Base-by-base conservation (phyloP, 2,113 vertebrate genomes). In the Percopsis transmontana region DNA sequence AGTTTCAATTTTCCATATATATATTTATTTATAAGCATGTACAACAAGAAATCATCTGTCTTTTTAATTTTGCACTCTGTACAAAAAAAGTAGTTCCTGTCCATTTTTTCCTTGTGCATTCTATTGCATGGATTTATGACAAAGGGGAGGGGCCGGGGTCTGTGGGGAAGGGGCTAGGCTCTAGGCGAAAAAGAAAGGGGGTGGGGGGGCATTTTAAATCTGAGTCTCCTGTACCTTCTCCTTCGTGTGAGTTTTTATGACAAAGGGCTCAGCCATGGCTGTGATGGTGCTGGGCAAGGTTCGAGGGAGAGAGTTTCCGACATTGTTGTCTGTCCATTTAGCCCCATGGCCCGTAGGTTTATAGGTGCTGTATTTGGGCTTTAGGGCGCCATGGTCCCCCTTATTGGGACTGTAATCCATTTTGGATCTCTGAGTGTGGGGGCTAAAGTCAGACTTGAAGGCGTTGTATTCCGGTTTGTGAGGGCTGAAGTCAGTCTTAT, bases 221-320 rank as follows among this genome's bases (percentile, higher is more conserved):
- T 99, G 97, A 83, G 97, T 98, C 89, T 99, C 97, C 93, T 99
- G 97, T 80, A 99, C 96, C 85, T 97, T 99, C 77, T 99, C 96
- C 94, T 98, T 98, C 81, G 92, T 90, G 76, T 98, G 96, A 93
- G 96, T 96, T 91, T 96, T 97, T 89, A 97, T 94, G 80, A 94
- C 88, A 74, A 93, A 97, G 85, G 95, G 95, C 87, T 98, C 96
- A 20, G 94, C 89, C 80, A 95, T 90, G 55, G 89, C 78, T 67
- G 91, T 90, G 82, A 95, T 91, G 81, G 91, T 89, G 80, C 94
- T 93, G 79, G 95, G 93, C 77, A 96, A 91, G 66, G 94, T 93
- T 91, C 95, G 93, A 90, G 96, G 95, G 86, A 97, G 88, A 50
- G 96, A 97, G 93, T 97, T 99, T 85, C 94, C 95, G 87, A 96